Conservation (phyloP, 2,888 invertebrate genomes). For the Strigamia maritima region DNA sequence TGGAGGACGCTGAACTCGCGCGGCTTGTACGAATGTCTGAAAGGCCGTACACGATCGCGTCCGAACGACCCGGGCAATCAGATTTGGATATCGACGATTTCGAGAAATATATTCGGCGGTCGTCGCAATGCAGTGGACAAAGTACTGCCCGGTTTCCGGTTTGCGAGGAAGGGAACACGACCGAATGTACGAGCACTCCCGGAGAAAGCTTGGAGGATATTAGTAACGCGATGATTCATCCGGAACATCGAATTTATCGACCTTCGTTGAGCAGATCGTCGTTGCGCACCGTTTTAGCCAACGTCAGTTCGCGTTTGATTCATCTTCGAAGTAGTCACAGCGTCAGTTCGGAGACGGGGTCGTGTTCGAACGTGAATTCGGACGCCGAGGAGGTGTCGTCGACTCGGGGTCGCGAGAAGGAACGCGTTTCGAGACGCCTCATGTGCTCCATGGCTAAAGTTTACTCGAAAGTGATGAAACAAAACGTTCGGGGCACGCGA, state of each 20-base stretch:
- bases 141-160: slow-evolving; percentile 35
- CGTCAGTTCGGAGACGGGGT: slow-evolving; percentile 42
- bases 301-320: slow-evolving; percentile 46
- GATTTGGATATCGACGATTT: slow-evolving; percentile 67
- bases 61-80: slow-evolving; percentile 61
- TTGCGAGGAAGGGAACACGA: slow-evolving; percentile 50
- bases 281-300: slow-evolving; percentile 48
- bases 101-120: slow-evolving; percentile 55
- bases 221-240: slow-evolving; percentile 61
- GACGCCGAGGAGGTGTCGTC: slow-evolving; percentile 44
- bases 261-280: slow-evolving; percentile 58
- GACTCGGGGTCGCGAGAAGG: slow-evolving; percentile 42
- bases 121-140: slow-evolving; percentile 37
- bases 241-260: slow-evolving; percentile 72
- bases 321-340: slow-evolving; percentile 40
- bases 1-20: not conserved
- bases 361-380: slow-evolving; percentile 48
- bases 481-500: slow-evolving; percentile 45
- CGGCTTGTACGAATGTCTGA: slow-evolving; percentile 50
- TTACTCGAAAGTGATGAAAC: slow-evolving; percentile 51
- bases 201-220: slow-evolving; percentile 54
- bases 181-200: slow-evolving; percentile 50
- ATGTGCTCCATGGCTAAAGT: slow-evolving; percentile 51
- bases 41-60: slow-evolving; percentile 68
- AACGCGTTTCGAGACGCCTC: slow-evolving; percentile 46